Evolutionary conservation across 2,797 vertebrate genomes (phyloP), one percentile per base, ranked within the genome.

Genomic region (Cirrhinus mrigala): DNA sequence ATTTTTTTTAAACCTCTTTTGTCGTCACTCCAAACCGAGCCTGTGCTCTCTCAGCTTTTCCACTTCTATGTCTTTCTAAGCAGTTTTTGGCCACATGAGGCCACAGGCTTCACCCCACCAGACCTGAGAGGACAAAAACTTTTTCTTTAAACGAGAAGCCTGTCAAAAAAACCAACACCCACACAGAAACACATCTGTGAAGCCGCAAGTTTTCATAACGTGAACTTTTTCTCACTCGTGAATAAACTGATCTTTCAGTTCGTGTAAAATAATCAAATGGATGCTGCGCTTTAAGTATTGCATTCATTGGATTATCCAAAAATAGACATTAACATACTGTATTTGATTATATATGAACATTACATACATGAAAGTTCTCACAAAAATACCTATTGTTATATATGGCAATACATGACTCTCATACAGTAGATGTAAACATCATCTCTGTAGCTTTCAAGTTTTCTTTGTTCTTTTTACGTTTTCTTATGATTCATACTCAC

Each of bases 1-100:
- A 81, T 62, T 70, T 40, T 37, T 14, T 76, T 74, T 48, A 66
- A 81, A 77, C 74, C 24, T 52, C 27, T 56, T 12, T 81, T 58
- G 70, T 75, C 20, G 15, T 79, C 75, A 48, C 16, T 79, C 14
- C 40, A 44, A 74, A 74, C 54, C 56, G 20, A 22, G 33, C n/a
- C 68, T 29, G 68, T 71, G 48, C 69, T 54, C 79, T 29, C 54
- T 79, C 56, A 68, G 62, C 54, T 60, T 14, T 71, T 62, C 37
- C 24, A 15, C 66, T 75, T 27, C 24, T 86, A 54, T 70, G 46
- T 37, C 64, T 77, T 46, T 75, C 50, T 33, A 20, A 81, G 24
- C 15, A 29, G 77, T 20, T 68, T 80, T 56, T 46, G 48, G 69
- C 20, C 81, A 29, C 69, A 7, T 0, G 24, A 74, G 70, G 18